Evolutionary conservation across 2,113 vertebrate genomes (phyloP).

Genomic region (Hiodon tergisus): DNA sequence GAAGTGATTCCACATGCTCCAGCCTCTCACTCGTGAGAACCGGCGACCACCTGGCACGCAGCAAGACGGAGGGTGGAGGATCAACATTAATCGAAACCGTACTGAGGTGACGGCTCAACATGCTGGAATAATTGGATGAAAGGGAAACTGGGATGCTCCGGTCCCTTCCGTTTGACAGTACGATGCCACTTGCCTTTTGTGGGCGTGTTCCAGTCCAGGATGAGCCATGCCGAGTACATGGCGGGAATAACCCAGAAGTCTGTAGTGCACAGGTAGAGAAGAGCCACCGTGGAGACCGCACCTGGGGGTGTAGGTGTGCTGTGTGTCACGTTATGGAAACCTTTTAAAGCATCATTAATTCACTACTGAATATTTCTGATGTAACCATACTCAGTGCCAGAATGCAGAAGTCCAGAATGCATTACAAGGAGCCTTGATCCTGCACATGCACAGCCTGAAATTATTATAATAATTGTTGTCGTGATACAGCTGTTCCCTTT

Average conservation of each 20-base stretch:
- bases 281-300: conserved; percentile 66
- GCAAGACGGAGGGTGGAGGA: conserved; percentile 7
- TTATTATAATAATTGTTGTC: too few relatives aligned
- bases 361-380: neutral
- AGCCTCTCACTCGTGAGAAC: conserved; percentile 88
- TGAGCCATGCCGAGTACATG: conserved; percentile 85
- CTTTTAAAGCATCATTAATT: neutral
- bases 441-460: too few relatives aligned
- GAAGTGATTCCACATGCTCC: conserved; percentile 91
- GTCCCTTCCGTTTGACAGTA: too few relatives aligned
- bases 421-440: too few relatives aligned
- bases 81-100: neutral
- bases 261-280: conserved; percentile 85
- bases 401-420: too few relatives aligned
- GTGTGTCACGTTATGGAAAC: neutral
- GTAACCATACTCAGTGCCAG: too few relatives aligned
- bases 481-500: too few relatives aligned
- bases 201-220: conserved; percentile 94
- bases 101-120: too few relatives aligned
- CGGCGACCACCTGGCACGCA: conserved; percentile 77
- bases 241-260: conserved; percentile 85
- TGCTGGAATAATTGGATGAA: neutral
- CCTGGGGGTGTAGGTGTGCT: conserved; percentile 53
- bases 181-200: conserved; percentile 71
- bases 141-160: neutral